Percentiles rank a stretch among this genome's conserved stretches.
Evolutionary conservation across 1,140 invertebrate genomes (phyloP).

Genomic region (Polyergus mexicanus): DNA sequence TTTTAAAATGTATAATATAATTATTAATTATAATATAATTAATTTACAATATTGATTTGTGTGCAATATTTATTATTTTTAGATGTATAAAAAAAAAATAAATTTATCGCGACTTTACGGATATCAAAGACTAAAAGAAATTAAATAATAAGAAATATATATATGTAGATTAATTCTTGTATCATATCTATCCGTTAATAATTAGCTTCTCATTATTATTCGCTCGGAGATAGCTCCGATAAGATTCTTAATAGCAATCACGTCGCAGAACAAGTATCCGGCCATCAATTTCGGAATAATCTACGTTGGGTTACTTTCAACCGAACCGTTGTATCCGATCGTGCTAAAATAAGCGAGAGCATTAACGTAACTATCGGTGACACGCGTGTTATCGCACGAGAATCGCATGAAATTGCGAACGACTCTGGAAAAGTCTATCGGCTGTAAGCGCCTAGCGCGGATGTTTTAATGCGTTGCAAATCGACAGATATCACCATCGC

Average conservation of each 20-base stretch:
- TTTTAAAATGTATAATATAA: background rate
- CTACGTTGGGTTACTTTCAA: background rate
- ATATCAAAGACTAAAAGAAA: background rate
- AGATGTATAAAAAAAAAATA: background rate
- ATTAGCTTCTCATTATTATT: background rate
- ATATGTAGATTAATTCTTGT: background rate
- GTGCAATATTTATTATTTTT: background rate
- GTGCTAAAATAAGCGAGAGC: constrained; percentile 23
- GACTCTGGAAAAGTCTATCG: constrained; percentile 45
- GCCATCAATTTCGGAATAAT: constrained; percentile 25
- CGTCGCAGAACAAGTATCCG: background rate
- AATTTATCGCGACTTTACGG: background rate
- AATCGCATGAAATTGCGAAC: constrained; percentile 41
- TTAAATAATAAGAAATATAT: constrained; percentile 21
- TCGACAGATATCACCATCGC: constrained; percentile 78
- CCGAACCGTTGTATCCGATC: constrained; percentile 22
- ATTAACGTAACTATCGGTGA: constrained; percentile 44
- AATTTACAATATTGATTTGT: background rate
- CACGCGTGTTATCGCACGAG: constrained; percentile 45
- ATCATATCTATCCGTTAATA: background rate
- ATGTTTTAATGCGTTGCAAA: constrained; percentile 80
- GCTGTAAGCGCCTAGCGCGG: constrained; percentile 41
- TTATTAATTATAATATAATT: too few species aligned
- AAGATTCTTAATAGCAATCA: background rate
- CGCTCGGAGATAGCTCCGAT: background rate